Evolutionary conservation across 2,113 vertebrate species (phyloP), one percentile per base, ranked within the genome.

Genomic region (Perca fluviatilis): DNA sequence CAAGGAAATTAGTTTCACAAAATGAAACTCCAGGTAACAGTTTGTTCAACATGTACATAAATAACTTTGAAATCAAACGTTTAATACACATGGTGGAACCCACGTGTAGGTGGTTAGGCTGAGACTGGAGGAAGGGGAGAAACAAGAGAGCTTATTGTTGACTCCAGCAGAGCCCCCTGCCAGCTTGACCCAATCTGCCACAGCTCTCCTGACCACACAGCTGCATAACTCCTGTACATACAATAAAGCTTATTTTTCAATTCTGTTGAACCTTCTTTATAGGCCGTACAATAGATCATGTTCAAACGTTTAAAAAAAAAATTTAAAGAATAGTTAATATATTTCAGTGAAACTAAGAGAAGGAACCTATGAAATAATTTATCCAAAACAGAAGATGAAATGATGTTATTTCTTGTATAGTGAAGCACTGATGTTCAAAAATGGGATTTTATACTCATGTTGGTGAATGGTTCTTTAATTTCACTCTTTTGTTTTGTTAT

Each of bases 191-290:
- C 82, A 86, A 77, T 88, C 84, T 91, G 56, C 86, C 90, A 85
- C 82, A 76, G 85, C 85, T 86, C 87, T 89, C 84, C 87, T 82
- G 74, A 88, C 79, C 85, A 88, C 85, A 86, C 88, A 90, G 91
- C 92, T 92, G 88, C 92, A 75, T 88, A 85, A 91, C 84, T 87
- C 84, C 83, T 95, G 94, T 96, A 95, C 91, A 95, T 95, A 96
- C 86, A 90, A 94, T 94, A 95, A 92, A 95, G 93, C 94, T 95
- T 94, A 95, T 95, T 95, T 95, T 95, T 95, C 85, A 95, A 95
- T 94, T 95, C 61, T 93, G 93, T 95, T 95, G 56, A 89, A 86
- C 91, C 74, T 95, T 94, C 92, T 95, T 95, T 95, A 90, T 93
- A 94, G 92, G 87, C 78, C 78, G 69, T 91, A 93, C 76, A 86